Evolutionary conservation across 2,113 vertebrate species (phyloP), one percentile per base, ranked within the genome.

Genomic region (Tyrannus savana): DNA sequence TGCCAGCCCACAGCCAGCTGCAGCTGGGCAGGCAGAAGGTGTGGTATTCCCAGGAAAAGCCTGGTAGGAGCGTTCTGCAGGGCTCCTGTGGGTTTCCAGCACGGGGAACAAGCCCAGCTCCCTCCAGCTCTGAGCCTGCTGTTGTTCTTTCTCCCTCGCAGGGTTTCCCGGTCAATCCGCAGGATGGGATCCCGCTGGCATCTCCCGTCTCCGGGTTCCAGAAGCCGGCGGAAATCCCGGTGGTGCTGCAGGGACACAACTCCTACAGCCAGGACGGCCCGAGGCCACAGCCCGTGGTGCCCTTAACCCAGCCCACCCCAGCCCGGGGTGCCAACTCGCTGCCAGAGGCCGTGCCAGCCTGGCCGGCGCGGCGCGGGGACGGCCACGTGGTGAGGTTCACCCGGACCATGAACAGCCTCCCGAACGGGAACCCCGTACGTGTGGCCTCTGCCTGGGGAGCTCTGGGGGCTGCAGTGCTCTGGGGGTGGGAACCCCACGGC

Each of bases 351-450:
- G 4, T 74, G 55, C 83, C 96, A 17, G 93, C 90, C 60, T 93
- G 91, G 94, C 89, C 84, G 2, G 95, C 25, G 0, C 33, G 84
- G 5, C 94, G 1, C 0, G 76, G 86, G 21, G 89, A 90, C 0
- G 62, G 83, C 30, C 92, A 24, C 1, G 10, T 94, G 13, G 44
- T 79, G 33, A 66, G 97, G 3, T 96, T 97, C 95, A 94, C 96
- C 30, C 95, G 97, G 28, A 97, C 94, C 42, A 97, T 97, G 71
- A 97, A 97, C 91, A 97, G 97, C 3, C 56, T 98, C 0, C 96
- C 89, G 5, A 73, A 33, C 1, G 81, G 66, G 9, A 96, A 12
- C 78, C 88, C 92, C 0, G 97, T 98, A 62, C 66, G 94, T 73
- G 46, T 1, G 14, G 44, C 25, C 35, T 10, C 7, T 18, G 37